phyloP scores from a whole-genome alignment of 2,888 invertebrate species.

The Crossocerus cetratus region DNA sequence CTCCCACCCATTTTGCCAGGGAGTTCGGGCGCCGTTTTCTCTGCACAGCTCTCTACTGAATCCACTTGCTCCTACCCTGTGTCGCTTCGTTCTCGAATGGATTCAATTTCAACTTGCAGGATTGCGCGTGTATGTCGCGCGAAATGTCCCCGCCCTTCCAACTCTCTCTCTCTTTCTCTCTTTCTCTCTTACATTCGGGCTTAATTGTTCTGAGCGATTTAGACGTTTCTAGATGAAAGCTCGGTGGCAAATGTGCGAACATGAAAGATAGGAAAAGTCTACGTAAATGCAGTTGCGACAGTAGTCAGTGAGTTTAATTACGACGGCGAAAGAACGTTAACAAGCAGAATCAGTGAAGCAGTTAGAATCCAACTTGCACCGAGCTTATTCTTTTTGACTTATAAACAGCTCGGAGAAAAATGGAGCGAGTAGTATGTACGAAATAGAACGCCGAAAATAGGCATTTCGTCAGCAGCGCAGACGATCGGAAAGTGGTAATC shows the following conservation, averaged over 20 bases:
- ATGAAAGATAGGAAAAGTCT: background rate
- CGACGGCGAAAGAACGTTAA: background rate
- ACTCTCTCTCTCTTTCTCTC: too few species aligned
- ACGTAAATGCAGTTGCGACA: background rate
- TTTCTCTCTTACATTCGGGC: constrained; percentile 10
- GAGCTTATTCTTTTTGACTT: too few species aligned
- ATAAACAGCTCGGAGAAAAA: too few species aligned
- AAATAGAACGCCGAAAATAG: too few species aligned
- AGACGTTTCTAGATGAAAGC: background rate
- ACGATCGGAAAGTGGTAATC: too few species aligned
- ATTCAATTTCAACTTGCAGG: constrained; percentile 55
- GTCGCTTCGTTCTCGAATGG: constrained; percentile 18
- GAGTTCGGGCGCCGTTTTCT: constrained; percentile 36
- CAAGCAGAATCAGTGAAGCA: too few species aligned
- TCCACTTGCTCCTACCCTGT: constrained; percentile 6
- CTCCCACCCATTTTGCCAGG: constrained; percentile 26
- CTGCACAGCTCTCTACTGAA: constrained; percentile 14
- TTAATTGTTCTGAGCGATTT: constrained; percentile 50
- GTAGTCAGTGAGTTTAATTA: background rate
- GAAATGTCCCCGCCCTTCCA: constrained; percentile 7
- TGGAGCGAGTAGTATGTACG: too few species aligned
- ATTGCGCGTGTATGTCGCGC: constrained; percentile 39
- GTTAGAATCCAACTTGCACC: too few species aligned
- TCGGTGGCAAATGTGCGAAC: background rate
- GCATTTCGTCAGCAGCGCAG: too few species aligned